Base-by-base conservation (phyloP, 2,113 vertebrate species). In the Urocynchramus pylzowi region DNA sequence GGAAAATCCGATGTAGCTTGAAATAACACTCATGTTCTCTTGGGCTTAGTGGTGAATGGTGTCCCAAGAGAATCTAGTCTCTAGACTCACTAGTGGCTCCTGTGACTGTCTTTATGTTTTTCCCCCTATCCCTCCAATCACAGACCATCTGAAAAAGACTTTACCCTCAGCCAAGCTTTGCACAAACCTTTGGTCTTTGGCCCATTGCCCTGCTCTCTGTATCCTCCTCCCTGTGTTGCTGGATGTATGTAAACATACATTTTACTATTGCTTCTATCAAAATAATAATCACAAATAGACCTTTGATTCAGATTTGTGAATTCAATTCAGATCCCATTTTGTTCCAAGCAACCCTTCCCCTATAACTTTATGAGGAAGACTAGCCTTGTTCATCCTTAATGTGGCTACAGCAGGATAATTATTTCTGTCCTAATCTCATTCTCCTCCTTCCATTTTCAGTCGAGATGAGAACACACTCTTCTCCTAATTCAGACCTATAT, bases 1-100 rank as follows among this genome's bases (percentile, higher is more conserved):
- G 9, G 33, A 39, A 94, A 60, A 47, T 57, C 49, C 1, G 0
- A 45, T 20, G 28, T 21, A 82, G 20, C 65, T 59, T 11, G 2
- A 73, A 87, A 64, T 0, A 1, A 3, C 42, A 23, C 59, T 64
- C 12, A 7, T 5, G 1, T 70, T 37, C 47, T 67, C 47, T 63
- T 17, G 7, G 31, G 42, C 27, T 15, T 1, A 1, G 0, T 27
- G 27, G 47, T 54, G 14, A 37, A 16, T 42, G 16, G 11, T 13
- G 4, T 59, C 60, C 35, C 4, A 2, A 24, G 35, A 60, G 30
- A 75, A 57, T 57, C 68, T 44, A 22, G 37, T 69, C 28, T 88
- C 22, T 52, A 50, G 22, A 44, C 11, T 77, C 53, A 27, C 37
- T 60, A 10, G 22, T 17, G 18, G 33, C 24, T 91, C 20, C 65